Evolutionary conservation across 2,113 vertebrate genomes (phyloP), one percentile per base, ranked within the genome.

Genomic region (Gadus macrocephalus): DNA sequence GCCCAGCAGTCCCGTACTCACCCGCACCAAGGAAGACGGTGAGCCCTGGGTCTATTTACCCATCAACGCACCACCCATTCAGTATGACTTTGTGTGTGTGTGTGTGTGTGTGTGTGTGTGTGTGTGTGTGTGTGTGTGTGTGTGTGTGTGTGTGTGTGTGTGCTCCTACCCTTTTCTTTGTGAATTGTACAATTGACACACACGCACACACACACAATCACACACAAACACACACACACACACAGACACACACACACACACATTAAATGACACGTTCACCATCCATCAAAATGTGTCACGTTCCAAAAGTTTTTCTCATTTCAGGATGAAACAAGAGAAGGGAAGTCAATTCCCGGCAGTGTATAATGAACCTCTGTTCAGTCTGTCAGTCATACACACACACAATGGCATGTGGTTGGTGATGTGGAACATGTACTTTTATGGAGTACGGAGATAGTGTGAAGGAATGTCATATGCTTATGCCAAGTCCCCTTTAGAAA

Each of bases 1-100:
- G 0, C 90, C 92, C 85, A 97, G 94, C 88, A 76, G 55, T 12
- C 92, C 93, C 0, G 67, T 91, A 0, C 68, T 94, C 42, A 81
- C 90, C 78, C 90, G 93, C 31, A 97, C 95, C 78, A 96, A 94
- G 79, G 95, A 98, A 5, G 97, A 98, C 2, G 95, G 97, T 98
- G 82, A 11, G 92, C 76, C 17, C 31, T 14, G 12, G n/a, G n/a
- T 42, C n/a, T 22, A 27, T 31, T 53, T 19, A 49, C 16, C 56
- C 66, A 55, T 20, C 53, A 35, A 4, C 6, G 31, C 31, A 35
- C 31, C 6, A 35, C 31, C 31, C 65, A 27, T n/a, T 12, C 7
- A 6, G 61, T 66, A 42, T 55, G 62, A 49, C 61, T 7, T 15
- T 31, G 60, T 31, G 14, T 4, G 42, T 8, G 35, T 17, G 7